Percentiles rank a stretch among this genome's conserved stretches.
These are phyloP conservation scores for Leptopilina syphax DNA, from an alignment of 2,888 invertebrate species.

Conservation along the genomic window DNA sequence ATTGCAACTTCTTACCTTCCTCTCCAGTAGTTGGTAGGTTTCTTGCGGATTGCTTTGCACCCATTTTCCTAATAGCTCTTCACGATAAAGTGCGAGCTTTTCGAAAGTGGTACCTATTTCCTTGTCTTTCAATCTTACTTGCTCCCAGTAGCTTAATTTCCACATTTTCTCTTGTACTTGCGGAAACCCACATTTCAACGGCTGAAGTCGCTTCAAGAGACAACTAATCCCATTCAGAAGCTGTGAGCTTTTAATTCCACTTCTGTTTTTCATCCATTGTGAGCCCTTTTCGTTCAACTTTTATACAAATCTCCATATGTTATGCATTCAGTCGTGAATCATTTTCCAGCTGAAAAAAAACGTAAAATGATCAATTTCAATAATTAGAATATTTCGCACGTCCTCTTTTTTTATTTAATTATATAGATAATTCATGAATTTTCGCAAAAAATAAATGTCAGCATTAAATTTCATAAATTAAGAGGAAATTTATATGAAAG, in stretches of 20 bases:
- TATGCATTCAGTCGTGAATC: not conserved
- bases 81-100: constrained; percentile 48
- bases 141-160: constrained; percentile 30
- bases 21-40: constrained; percentile 76
- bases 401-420: no score
- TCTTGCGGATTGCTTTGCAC: constrained; percentile 78
- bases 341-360: not conserved
- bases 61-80: constrained; percentile 73
- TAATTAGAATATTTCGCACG: no score
- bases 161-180: constrained; percentile 12
- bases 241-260: not conserved
- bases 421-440: no score
- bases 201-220: not conserved
- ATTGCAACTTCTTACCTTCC: constrained; percentile 73
- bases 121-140: constrained; percentile 33
- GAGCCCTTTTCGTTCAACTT: not conserved
- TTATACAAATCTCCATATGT: no score
- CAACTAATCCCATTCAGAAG: not conserved
- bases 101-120: constrained; percentile 14
- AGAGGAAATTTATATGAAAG: no score
- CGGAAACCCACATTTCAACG: constrained; percentile 3
- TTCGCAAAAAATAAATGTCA: no score
- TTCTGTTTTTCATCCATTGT: not conserved
- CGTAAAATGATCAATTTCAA: not conserved
- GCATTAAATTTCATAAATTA: no score